Percentiles rank a stretch among this genome's conserved stretches.
Conservation (phyloP, 2,797 vertebrate species). For the Merluccius polli region DNA sequence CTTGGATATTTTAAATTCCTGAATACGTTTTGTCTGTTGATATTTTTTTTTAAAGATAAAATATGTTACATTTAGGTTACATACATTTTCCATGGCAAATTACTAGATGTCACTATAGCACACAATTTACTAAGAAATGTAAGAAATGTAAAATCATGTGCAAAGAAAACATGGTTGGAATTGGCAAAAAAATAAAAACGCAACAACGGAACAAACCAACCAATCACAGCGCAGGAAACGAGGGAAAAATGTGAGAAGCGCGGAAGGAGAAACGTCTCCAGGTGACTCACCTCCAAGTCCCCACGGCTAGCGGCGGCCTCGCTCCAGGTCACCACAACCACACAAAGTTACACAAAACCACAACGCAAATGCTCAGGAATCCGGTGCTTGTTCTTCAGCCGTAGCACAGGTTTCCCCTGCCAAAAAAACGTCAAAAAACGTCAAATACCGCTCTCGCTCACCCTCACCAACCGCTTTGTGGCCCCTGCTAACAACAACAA, state of each 20-base stretch:
- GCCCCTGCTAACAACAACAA: neutral
- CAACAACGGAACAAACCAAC: conserved; percentile 1
- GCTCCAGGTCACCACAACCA: conserved; percentile 2
- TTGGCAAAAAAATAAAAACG: neutral
- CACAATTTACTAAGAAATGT: neutral
- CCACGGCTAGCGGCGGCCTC: conserved; percentile 16
- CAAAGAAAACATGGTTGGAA: neutral
- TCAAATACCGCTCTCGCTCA: neutral
- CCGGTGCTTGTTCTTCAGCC: neutral
- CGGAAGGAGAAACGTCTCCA: conserved; percentile 2
- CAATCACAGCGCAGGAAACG: neutral
- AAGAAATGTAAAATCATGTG: neutral
- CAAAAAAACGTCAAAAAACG: neutral
- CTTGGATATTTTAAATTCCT: neutral
- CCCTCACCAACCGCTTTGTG: neutral
- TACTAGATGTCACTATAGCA: neutral
- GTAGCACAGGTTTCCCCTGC: neutral
- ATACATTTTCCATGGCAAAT: neutral
- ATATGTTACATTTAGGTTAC: neutral
- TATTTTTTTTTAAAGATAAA: neutral
- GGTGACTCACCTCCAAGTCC: conserved; percentile 56
- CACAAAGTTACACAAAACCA: neutral
- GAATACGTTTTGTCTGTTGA: neutral
- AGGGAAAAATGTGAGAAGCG: neutral
- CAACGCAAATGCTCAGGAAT: neutral